Conservation (phyloP, 2,888 invertebrate species). For the Molanna angustata region DNA sequence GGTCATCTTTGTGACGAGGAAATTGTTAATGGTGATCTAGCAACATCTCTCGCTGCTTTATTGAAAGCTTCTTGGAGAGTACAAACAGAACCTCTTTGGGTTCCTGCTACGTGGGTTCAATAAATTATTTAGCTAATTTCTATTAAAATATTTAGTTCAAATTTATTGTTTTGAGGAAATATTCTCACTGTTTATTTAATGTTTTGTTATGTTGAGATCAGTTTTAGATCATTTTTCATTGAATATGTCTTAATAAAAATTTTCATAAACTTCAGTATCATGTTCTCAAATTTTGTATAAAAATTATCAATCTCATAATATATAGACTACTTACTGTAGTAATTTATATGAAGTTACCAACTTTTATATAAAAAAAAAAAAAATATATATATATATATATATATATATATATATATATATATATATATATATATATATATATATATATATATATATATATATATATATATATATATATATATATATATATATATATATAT, state of each 20-base stretch:
- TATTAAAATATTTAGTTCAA: background rate
- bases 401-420: background rate
- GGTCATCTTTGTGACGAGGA: constrained; percentile 93
- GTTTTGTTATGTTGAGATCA: too few relatives aligned
- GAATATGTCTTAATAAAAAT: too few relatives aligned
- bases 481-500: background rate
- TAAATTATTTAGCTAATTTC: too few relatives aligned
- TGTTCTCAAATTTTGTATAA: too few relatives aligned
- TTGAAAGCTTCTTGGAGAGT: constrained; percentile 77
- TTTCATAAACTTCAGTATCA: too few relatives aligned
- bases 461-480: background rate
- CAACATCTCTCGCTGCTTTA: constrained; percentile 81
- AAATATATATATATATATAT: background rate
- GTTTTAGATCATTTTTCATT: too few relatives aligned
- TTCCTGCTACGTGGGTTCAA: constrained; percentile 93
- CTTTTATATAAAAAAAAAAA: background rate
- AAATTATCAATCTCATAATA: too few relatives aligned
- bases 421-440: background rate
- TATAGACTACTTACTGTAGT: too few relatives aligned
- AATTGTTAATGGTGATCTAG: constrained; percentile 88
- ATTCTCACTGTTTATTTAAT: too few relatives aligned
- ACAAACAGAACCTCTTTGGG: constrained; percentile 94
- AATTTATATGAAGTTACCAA: too few relatives aligned
- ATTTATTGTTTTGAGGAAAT: too few relatives aligned
- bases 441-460: background rate